Conservation (phyloP, 2,888 invertebrate species). For the Stratiomys singularior region DNA sequence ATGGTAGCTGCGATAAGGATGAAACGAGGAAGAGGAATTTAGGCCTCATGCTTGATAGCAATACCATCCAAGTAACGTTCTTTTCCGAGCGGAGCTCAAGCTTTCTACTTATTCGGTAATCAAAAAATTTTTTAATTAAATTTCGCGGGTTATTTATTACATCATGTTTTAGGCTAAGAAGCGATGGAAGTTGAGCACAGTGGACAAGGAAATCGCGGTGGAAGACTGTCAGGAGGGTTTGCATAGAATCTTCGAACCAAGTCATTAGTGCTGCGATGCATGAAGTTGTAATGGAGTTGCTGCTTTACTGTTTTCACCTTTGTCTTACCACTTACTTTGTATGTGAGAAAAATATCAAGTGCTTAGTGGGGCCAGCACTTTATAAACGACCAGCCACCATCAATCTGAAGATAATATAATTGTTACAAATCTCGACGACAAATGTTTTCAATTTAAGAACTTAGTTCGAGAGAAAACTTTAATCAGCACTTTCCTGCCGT, state of each 20-base stretch:
- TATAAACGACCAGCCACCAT: too few relatives aligned
- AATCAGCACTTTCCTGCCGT: too few relatives aligned
- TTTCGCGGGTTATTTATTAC: conserved; percentile 57
- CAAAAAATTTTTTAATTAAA: conserved; percentile 55
- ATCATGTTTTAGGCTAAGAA: conserved; percentile 22
- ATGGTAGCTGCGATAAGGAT: background rate
- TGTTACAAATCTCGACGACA: too few relatives aligned
- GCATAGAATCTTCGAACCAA: background rate
- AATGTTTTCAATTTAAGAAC: too few relatives aligned
- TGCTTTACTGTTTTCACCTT: too few relatives aligned
- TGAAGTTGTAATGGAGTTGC: background rate
- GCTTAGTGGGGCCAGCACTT: too few relatives aligned
- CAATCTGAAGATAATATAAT: too few relatives aligned
- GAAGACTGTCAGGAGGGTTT: background rate
- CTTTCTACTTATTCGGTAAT: conserved; percentile 42
- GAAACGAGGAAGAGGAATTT: background rate
- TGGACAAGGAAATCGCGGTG: background rate
- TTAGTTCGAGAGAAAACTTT: too few relatives aligned
- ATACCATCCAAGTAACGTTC: background rate
- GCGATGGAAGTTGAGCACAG: background rate
- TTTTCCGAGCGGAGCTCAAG: background rate
- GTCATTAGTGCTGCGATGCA: conserved; percentile 4
- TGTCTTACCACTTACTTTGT: too few relatives aligned
- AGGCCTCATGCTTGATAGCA: too few relatives aligned
- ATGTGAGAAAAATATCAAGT: too few relatives aligned